Evolutionary conservation across 2,113 vertebrate genomes (phyloP), one percentile per base, ranked within the genome.

Genomic region (Pipra filicauda): DNA sequence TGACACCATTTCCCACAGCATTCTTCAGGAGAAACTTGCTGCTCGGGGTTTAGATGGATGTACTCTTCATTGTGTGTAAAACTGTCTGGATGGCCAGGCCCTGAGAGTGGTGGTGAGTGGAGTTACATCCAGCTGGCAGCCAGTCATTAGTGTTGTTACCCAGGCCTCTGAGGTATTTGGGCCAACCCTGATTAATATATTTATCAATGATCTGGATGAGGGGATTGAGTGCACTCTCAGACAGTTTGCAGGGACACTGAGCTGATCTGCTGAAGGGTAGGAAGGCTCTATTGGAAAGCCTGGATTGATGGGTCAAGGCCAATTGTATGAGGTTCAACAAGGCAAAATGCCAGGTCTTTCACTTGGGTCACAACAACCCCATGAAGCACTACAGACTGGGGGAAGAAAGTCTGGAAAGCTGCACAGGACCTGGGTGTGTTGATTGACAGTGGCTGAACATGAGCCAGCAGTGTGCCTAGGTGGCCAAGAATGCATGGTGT

Each of bases 31-130:
- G 17, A 65, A 58, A 46, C 51, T 33, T 33, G 21, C 28, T 76
- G 57, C 16, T 52, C 1, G 0, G 27, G 15, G 10, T 46, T 72
- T 66, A 30, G 26, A 35, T 31, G 21, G 2, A 4, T 22, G 2
- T 52, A 28, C 7, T 11, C 3, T 58, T 71, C 24, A 57, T 5
- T 35, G 24, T 20, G 6, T 69, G 26, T 58, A 31, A 70, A 65
- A 64, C 11, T 30, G 43, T 8, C 22, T 71, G 71, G 27, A 22
- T 49, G 39, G 9, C 12, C 4, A 18, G 15, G 2, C 24, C 24
- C 33, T 35, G 26, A 48, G 44, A 59, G 12, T 44, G 19, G 9
- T 69, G 13, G 20, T 26, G 13, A 46, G 44, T 15, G 22, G 15
- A 65, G 10, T 16, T 88, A 23, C 9, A 59, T 66, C 8, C 44